These are phyloP conservation scores for Melipona beecheii DNA, from an alignment of 2,888 invertebrate species.

Conservation along the genomic window DNA sequence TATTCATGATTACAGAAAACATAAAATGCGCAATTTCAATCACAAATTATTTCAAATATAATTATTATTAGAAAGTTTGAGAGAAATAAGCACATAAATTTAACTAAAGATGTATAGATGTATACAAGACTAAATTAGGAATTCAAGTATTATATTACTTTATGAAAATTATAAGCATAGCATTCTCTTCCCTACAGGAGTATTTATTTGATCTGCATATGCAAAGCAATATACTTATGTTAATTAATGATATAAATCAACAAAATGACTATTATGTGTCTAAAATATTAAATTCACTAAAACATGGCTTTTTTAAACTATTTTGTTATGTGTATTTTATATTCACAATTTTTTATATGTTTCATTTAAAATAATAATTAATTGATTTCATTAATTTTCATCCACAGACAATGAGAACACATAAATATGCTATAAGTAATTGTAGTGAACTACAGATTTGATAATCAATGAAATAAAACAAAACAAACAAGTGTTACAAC, in stretches of 20 bases:
- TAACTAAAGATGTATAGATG: not conserved
- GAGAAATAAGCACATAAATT: constrained; percentile 35
- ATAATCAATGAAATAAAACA: not conserved
- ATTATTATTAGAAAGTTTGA: constrained; percentile 7
- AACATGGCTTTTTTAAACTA: constrained; percentile 31
- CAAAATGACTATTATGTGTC: constrained; percentile 28
- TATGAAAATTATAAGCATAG: constrained; percentile 9
- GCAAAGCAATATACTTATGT: constrained; percentile 47
- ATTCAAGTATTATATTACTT: constrained; percentile 11
- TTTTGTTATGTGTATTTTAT: constrained; percentile 35
- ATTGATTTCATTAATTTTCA: not conserved
- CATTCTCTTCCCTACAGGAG: constrained; percentile 15
- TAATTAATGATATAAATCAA: constrained; percentile 55
- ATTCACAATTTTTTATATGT: constrained; percentile 17
- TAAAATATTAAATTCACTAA: constrained; percentile 36
- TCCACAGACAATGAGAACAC: constrained; percentile 10
- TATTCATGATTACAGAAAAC: constrained; percentile 4
- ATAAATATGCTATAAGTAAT: not conserved
- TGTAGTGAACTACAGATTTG: not conserved
- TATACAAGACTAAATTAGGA: not conserved
- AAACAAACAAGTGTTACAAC: constrained; percentile 21
- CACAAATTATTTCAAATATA: constrained; percentile 15
- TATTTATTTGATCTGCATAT: constrained; percentile 37
- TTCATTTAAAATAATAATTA: constrained; percentile 3
- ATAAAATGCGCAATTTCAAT: constrained; percentile 14